Percentiles rank a stretch among this genome's conserved stretches.
phyloP scores from a whole-genome alignment of 2,888 invertebrate genomes.

The Hydraecia micacea region DNA sequence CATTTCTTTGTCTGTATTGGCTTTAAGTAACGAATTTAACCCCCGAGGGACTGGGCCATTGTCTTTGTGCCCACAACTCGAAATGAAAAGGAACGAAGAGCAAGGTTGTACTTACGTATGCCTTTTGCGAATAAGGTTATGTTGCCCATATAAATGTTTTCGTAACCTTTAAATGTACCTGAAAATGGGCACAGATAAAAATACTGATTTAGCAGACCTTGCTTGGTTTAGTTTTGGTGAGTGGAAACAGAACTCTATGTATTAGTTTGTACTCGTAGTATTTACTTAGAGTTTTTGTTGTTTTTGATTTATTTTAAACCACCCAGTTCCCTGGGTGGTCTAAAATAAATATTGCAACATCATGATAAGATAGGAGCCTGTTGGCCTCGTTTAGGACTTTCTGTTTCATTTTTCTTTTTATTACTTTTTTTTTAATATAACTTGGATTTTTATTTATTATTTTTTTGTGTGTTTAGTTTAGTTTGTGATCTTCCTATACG shows the following conservation, averaged over 20 bases:
- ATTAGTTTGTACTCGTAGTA: conserved; percentile 18
- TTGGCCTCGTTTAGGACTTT: too few species aligned
- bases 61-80: conserved; percentile 62
- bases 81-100: conserved; percentile 57
- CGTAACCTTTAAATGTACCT: conserved; percentile 50
- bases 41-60: conserved; percentile 52
- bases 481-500: too few species aligned
- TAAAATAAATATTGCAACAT: too few species aligned
- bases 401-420: too few species aligned
- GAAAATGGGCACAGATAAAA: conserved; percentile 42
- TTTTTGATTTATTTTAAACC: too few species aligned
- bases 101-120: conserved; percentile 45
- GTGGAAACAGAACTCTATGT: conserved; percentile 7
- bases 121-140: conserved; percentile 56
- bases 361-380: too few species aligned
- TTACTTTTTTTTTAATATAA: too few species aligned
- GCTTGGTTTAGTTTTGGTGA: conserved; percentile 14
- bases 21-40: conserved; percentile 64
- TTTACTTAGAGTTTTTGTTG: conserved; percentile 11
- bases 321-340: neutral
- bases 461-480: too few species aligned
- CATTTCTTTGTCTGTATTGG: conserved; percentile 58
- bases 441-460: too few species aligned
- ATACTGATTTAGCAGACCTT: conserved; percentile 23
- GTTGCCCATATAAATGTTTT: conserved; percentile 58